Conservation (phyloP, 1,140 invertebrate species). For the Lepidurus couesii region DNA sequence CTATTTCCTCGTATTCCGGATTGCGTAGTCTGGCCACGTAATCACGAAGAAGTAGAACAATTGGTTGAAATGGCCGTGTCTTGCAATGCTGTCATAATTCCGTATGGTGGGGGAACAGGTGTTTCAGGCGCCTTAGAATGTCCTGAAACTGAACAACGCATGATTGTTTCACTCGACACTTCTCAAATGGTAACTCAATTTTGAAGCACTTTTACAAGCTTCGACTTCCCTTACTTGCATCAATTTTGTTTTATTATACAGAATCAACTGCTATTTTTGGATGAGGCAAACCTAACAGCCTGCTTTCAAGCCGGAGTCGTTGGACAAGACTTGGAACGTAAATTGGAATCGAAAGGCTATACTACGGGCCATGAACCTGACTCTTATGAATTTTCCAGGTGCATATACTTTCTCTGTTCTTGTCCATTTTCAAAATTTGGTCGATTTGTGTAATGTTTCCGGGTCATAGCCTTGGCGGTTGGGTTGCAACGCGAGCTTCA, state of each 20-base stretch:
- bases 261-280: conserved; percentile 88
- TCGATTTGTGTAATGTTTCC: background rate
- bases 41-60: conserved; percentile 72
- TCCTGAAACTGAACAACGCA: conserved; percentile 68
- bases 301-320: conserved; percentile 86
- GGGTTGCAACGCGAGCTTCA: conserved; percentile 95
- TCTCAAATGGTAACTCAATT: conserved; percentile 71
- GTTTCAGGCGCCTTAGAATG: conserved; percentile 87
- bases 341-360: conserved; percentile 61
- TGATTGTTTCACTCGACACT: conserved; percentile 87
- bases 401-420: conserved; percentile 33
- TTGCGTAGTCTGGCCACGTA: conserved; percentile 84
- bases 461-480: conserved; percentile 81
- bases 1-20: conserved; percentile 82
- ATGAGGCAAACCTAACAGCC: conserved; percentile 77
- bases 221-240: conserved; percentile 27
- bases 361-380: conserved; percentile 94
- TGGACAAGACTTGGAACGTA: conserved; percentile 84
- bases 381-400: conserved; percentile 90
- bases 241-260: conserved; percentile 38
- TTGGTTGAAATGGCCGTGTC: conserved; percentile 71
- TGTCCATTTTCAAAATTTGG: background rate
- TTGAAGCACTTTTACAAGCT: background rate
- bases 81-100: conserved; percentile 79
- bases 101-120: conserved; percentile 93